These are phyloP conservation scores for Connochaetes taurinus DNA, from an alignment of 2,113 vertebrate species.

Conservation along the genomic window DNA sequence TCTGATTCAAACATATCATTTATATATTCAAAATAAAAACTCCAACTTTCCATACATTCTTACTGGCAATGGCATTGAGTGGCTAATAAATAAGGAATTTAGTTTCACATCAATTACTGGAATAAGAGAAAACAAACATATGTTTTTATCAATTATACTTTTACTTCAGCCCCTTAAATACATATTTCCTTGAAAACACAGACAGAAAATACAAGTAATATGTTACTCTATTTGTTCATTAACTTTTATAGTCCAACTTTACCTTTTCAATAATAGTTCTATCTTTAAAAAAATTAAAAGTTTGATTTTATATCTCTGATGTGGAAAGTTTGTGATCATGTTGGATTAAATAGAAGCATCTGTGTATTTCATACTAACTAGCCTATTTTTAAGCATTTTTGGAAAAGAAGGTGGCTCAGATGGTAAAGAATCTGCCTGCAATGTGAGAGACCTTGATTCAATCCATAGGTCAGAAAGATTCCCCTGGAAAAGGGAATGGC, in stretches of 20 bases:
- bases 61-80: not conserved
- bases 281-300: not conserved
- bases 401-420: not conserved
- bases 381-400: not conserved
- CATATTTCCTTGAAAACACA: not conserved
- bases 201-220: not conserved
- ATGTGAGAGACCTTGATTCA: not conserved
- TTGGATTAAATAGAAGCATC: not conserved
- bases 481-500: not conserved
- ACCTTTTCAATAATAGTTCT: not conserved
- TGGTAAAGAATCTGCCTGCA: not conserved
- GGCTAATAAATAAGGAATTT: not conserved
- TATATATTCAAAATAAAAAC: not conserved
- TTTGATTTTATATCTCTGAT: not conserved
- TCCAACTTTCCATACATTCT: not conserved
- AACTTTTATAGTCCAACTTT: not conserved
- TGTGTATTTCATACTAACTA: not conserved
- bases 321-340: not conserved
- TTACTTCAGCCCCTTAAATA: not conserved
- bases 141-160: not conserved
- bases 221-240: not conserved
- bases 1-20: not conserved
- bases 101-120: not conserved
- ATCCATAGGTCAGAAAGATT: not conserved
- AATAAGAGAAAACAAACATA: not conserved